phyloP scores from a whole-genome alignment of 2,113 vertebrate genomes.

The Crotalus tigris region DNA sequence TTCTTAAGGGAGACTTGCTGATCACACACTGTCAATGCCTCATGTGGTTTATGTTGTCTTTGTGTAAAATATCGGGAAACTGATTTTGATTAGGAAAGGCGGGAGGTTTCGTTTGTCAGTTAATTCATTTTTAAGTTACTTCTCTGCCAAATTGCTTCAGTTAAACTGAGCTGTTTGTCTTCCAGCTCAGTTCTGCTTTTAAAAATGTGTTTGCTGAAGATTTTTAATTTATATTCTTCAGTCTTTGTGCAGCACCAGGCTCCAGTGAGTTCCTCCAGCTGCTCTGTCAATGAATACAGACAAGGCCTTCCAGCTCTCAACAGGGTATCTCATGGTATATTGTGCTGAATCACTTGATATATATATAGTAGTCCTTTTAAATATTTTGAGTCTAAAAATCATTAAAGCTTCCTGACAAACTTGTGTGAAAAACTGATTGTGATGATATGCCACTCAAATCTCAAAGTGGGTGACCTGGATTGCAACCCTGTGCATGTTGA shows the following conservation, averaged over 20 bases:
- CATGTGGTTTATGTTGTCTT: neutral
- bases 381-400: slow-evolving; percentile 16
- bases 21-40: slow-evolving; percentile 43
- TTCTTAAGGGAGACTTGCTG: slow-evolving; percentile 42
- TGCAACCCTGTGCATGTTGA: neutral
- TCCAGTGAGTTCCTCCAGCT: slow-evolving; percentile 4
- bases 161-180: neutral
- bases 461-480: neutral
- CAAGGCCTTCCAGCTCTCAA: slow-evolving; percentile 27
- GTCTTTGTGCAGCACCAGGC: neutral
- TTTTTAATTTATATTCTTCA: slow-evolving; percentile 18
- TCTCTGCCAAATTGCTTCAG: neutral
- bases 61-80: neutral
- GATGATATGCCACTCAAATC: slow-evolving; percentile 21
- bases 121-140: neutral
- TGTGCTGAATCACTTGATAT: slow-evolving; percentile 42
- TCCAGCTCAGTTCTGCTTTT: neutral
- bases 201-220: neutral
- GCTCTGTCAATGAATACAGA: slow-evolving; percentile 14
- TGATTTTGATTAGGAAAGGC: slow-evolving; percentile 17
- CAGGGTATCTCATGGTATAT: neutral
- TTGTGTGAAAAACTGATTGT: slow-evolving; percentile 15
- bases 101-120: slow-evolving; percentile 8
- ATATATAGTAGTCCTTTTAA: neutral
- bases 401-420: slow-evolving; percentile 32